A percentile compares a stretch with the other conserved stretches of the same genome.
Conservation (phyloP, 2,797 vertebrate genomes). For the Tragopan temminckii region DNA sequence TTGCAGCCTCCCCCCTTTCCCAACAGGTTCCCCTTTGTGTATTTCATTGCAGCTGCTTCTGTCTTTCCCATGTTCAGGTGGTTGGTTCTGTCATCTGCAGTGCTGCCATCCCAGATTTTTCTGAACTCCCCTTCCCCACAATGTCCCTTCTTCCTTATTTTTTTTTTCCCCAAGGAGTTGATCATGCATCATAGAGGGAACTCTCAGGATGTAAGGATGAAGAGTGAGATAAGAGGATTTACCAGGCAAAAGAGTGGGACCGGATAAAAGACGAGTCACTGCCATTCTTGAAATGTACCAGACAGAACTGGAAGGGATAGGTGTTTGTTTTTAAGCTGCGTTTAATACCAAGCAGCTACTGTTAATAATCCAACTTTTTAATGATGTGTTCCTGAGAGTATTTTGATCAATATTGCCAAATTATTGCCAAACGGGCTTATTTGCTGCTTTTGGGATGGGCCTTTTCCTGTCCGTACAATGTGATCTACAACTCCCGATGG, state of each 20-base stretch:
- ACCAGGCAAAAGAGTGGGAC: not conserved
- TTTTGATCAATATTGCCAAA: not conserved
- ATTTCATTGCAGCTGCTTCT: not conserved
- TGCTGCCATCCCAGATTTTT: not conserved
- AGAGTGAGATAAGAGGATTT: slow-evolving; percentile 7
- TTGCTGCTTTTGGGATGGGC: slow-evolving; percentile 2
- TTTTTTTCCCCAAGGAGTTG: not conserved
- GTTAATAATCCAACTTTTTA: not conserved
- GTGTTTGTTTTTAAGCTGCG: not conserved
- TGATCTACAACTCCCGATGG: not conserved
- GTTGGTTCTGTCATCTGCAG: not conserved
- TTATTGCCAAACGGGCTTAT: not conserved
- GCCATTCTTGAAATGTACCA: not conserved
- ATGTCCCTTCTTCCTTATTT: not conserved
- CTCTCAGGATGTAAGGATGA: not conserved
- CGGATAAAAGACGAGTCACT: slow-evolving; percentile 24
- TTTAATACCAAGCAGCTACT: not conserved
- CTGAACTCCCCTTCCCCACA: not conserved
- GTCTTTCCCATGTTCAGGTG: not conserved
- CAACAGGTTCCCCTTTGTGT: not conserved
- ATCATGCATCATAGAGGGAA: not conserved
- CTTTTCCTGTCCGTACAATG: not conserved
- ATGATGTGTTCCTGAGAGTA: not conserved
- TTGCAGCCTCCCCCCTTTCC: not conserved
- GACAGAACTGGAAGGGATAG: not conserved